Percentiles rank a stretch among this genome's conserved stretches.
These are phyloP conservation scores for Rynchops niger DNA, from an alignment of 2,113 vertebrate genomes.

Conservation along the genomic window DNA sequence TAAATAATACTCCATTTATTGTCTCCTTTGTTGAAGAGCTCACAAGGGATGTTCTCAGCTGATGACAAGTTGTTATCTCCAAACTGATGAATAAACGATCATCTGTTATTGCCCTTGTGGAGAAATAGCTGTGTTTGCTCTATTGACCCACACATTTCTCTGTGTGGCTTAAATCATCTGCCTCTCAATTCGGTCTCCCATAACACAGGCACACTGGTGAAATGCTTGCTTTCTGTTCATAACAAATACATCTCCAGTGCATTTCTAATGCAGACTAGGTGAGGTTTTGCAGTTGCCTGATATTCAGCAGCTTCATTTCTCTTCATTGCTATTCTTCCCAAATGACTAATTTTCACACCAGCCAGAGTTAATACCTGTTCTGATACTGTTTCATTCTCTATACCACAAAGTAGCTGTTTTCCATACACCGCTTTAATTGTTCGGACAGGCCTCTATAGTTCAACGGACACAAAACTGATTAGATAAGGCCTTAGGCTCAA, in stretches of 20 bases:
- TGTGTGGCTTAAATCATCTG: not conserved
- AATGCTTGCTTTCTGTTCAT: not conserved
- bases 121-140: not conserved
- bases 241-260: not conserved
- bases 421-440: not conserved
- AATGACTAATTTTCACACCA: not conserved
- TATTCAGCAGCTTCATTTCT: not conserved
- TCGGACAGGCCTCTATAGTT: not conserved
- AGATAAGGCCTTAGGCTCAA: not conserved
- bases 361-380: not conserved
- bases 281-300: not conserved
- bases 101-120: not conserved
- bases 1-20: not conserved
- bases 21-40: not conserved
- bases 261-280: not conserved
- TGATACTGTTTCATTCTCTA: not conserved
- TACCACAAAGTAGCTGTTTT: not conserved
- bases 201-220: not conserved
- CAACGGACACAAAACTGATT: constrained; percentile 10
- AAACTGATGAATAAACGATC: not conserved
- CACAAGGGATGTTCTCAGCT: not conserved
- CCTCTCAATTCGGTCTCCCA: not conserved
- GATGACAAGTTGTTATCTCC: not conserved
- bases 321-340: not conserved
- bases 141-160: not conserved